Percentiles rank a stretch among this genome's conserved stretches.
Evolutionary conservation across 2,888 invertebrate species (phyloP).

Genomic region (Drosophila emarginata): DNA sequence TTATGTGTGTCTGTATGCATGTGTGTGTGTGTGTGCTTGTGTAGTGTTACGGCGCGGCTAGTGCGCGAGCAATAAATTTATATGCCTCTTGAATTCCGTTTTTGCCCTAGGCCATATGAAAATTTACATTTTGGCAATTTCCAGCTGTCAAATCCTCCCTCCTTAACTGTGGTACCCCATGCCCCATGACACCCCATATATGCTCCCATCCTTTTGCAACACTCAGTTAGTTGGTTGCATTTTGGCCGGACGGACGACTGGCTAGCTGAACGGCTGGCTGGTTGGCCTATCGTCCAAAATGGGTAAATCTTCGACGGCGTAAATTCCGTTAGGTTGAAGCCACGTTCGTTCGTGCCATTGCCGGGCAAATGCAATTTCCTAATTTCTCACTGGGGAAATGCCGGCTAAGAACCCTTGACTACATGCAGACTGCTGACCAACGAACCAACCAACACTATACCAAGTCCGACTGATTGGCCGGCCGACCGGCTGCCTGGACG

Average conservation of each 20-base stretch:
- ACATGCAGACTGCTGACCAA: constrained; percentile 35
- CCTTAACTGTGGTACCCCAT: neutral
- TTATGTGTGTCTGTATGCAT: constrained; percentile 1
- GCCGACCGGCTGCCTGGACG: constrained; percentile 54
- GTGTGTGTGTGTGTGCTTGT: constrained; percentile 23
- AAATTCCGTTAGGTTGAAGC: constrained; percentile 60
- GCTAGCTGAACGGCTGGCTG: neutral
- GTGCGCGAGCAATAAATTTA: constrained; percentile 71
- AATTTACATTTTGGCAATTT: constrained; percentile 81
- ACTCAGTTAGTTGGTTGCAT: constrained; percentile 36
- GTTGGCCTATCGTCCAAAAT: neutral
- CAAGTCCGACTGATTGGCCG: constrained; percentile 51
- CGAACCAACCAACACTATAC: constrained; percentile 20
- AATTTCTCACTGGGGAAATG: constrained; percentile 80
- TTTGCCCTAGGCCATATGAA: constrained; percentile 54
- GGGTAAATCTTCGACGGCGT: constrained; percentile 43
- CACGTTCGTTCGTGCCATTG: constrained; percentile 13
- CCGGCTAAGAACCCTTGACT: constrained; percentile 60
- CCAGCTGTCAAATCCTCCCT: constrained; percentile 63
- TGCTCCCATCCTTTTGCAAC: neutral
- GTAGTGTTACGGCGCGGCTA: constrained; percentile 31
- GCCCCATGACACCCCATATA: neutral
- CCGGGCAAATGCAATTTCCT: constrained; percentile 78
- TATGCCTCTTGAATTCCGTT: constrained; percentile 40
- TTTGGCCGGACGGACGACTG: neutral